phyloP scores from a whole-genome alignment of 2,797 vertebrate species.

The Melanogrammus aeglefinus region DNA sequence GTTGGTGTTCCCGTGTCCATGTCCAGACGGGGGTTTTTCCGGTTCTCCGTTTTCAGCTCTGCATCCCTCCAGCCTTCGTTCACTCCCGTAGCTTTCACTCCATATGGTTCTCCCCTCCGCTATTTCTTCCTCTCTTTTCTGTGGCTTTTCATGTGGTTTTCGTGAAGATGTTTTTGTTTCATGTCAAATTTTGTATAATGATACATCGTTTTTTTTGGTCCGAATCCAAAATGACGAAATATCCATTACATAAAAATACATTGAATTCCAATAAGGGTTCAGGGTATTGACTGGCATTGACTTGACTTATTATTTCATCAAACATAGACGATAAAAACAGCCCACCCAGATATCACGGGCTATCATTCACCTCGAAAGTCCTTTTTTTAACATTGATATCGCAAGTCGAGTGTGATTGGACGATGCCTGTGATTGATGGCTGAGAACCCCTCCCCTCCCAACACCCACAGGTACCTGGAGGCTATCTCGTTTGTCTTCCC shows the following conservation, averaged over 20 bases:
- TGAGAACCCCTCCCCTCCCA: slow-evolving; percentile 34
- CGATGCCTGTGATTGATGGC: slow-evolving; percentile 45
- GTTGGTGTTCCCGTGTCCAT: background rate
- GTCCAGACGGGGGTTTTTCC: background rate
- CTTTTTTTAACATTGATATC: slow-evolving; percentile 18
- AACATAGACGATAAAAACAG: background rate
- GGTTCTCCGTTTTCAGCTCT: no score
- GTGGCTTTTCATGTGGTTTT: no score
- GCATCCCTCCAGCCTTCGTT: background rate
- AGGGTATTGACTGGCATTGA: background rate
- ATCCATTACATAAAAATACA: background rate
- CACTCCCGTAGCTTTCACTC: background rate
- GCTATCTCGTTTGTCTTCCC: slow-evolving; percentile 91
- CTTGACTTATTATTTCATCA: background rate
- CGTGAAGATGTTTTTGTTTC: background rate
- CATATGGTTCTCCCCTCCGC: background rate
- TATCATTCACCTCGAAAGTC: background rate
- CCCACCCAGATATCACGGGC: background rate
- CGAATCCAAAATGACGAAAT: background rate
- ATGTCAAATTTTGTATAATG: background rate
- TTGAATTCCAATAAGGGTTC: background rate
- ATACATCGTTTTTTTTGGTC: background rate
- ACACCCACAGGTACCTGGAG: slow-evolving; percentile 84
- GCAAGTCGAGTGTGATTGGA: background rate
- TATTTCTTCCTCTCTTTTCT: background rate